Percentiles rank a stretch among this genome's conserved stretches.
These are phyloP conservation scores for Petaurus breviceps DNA, from an alignment of 2,113 vertebrate species.

Conservation along the genomic window DNA sequence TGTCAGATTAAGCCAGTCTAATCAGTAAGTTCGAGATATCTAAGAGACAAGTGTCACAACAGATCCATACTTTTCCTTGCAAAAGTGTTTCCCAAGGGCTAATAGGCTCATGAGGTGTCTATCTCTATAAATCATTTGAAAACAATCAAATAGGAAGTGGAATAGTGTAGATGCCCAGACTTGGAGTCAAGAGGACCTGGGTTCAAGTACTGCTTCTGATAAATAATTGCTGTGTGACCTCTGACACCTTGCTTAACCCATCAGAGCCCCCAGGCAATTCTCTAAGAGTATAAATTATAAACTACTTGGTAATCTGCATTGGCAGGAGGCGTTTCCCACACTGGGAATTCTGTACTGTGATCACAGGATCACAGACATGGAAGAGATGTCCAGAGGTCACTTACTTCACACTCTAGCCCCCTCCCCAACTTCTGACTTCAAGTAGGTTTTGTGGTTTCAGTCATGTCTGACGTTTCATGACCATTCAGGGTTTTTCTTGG, in stretches of 20 bases:
- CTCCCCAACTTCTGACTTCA: neutral
- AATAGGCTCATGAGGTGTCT: conserved; percentile 30
- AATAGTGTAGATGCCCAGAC: neutral
- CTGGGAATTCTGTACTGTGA: neutral
- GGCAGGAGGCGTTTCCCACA: neutral
- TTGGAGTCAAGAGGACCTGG: neutral
- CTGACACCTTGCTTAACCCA: neutral
- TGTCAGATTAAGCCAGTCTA: neutral
- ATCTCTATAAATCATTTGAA: conserved; percentile 48
- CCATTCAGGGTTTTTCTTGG: too few species aligned
- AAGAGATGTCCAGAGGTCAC: neutral
- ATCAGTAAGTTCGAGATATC: conserved; percentile 69
- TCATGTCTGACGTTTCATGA: neutral
- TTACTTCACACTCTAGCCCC: neutral
- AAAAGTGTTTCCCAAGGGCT: conserved; percentile 57
- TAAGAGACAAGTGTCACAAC: conserved; percentile 66
- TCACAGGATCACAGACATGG: neutral
- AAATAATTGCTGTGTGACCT: neutral
- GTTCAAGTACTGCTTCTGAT: neutral
- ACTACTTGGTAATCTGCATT: neutral
- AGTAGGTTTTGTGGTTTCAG: neutral
- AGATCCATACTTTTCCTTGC: conserved; percentile 46
- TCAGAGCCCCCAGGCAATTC: neutral
- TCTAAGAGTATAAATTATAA: neutral
- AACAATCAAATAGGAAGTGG: neutral